Evolutionary conservation across 1,140 invertebrate species (phyloP), one percentile per base, ranked within the genome.

Genomic region (Conopomorpha cramerella): DNA sequence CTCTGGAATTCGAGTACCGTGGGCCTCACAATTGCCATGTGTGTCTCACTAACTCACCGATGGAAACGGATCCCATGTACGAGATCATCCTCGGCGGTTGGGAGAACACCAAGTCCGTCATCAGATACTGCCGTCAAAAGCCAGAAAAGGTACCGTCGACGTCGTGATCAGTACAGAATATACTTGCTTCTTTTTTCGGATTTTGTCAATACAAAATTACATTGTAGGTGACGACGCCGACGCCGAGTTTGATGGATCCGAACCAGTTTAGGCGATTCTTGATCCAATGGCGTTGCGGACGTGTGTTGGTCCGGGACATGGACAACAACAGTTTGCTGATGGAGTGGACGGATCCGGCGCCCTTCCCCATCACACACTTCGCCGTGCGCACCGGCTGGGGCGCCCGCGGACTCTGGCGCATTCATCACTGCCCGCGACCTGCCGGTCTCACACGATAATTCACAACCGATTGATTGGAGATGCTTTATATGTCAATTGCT

Each of bases 341-440:
- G 77, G 72, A 82, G 46, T 84, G 82, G 82, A 50, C 62, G 11
- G 81, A 84, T 43, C 77, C 81, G 0, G 62, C 74, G 16, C 83
- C 83, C 7, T 81, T 86, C 55, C 72, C 77, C 4, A 59, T 85
- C 19, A 78, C 79, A 35, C 77, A 84, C 55, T 81, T 84, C 47
- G 84, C 82, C 26, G 78, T 85, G 28, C 77, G 83, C 30, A 85
- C 84, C 17, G 81, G 77, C 40, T 86, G 82, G 72, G 84, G 84
- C 16, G 78, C 83, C 3, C 68, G 73, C 34, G 84, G 84, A 42
- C 66, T 79, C 41, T 86, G 84, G 84, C 73, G 70, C 34, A 72
- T 82, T 39, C 34, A 19, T 10, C 67, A 76, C 44, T 76, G 60
- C 58, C 18, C 36, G 50, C 52, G 37, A 19, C 23, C 37, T 38